These are phyloP conservation scores for Solea solea DNA, from an alignment of 2,113 vertebrate genomes.

Conservation along the genomic window DNA sequence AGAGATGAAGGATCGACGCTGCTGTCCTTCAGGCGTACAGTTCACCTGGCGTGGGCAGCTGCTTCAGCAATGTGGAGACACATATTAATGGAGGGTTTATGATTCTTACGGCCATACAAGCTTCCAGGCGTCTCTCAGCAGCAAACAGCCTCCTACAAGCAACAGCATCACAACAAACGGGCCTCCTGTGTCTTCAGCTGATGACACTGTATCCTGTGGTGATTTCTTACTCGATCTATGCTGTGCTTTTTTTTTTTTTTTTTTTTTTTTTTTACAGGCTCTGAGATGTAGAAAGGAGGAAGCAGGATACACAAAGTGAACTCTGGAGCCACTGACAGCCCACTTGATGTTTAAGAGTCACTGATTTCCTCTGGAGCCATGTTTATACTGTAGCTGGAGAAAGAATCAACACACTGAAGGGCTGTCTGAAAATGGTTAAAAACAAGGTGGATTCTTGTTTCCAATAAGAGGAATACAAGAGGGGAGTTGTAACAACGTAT, in stretches of 20 bases:
- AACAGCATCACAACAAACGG: conserved; percentile 27
- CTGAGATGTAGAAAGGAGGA: conserved; percentile 33
- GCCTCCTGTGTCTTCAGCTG: conserved; percentile 20
- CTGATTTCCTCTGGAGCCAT: conserved; percentile 2
- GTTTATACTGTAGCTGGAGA: conserved; percentile 30
- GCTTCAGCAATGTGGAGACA: conserved; percentile 30
- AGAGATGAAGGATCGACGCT: conserved; percentile 6
- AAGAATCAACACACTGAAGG: conserved; percentile 19
- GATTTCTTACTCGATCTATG: conserved; percentile 25
- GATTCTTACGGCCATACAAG: conserved; percentile 11
- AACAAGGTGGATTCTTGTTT: too few relatives aligned
- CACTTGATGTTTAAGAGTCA: conserved; percentile 27
- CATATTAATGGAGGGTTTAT: conserved; percentile 26
- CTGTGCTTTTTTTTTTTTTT: background rate
- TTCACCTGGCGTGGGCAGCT: conserved; percentile 54
- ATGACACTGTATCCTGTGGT: background rate
- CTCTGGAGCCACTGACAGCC: conserved; percentile 1
- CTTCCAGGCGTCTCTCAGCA: conserved; percentile 19
- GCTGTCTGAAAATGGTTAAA: background rate
- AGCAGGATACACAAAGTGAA: conserved; percentile 18
- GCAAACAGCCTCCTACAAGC: conserved; percentile 53
- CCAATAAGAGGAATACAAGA: too few relatives aligned
- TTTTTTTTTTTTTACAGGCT: background rate
- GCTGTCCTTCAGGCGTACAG: conserved; percentile 24
- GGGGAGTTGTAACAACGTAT: too few relatives aligned